Evolutionary conservation across 2,113 vertebrate species (phyloP).

Genomic region (Aspiorhynchus laticeps): DNA sequence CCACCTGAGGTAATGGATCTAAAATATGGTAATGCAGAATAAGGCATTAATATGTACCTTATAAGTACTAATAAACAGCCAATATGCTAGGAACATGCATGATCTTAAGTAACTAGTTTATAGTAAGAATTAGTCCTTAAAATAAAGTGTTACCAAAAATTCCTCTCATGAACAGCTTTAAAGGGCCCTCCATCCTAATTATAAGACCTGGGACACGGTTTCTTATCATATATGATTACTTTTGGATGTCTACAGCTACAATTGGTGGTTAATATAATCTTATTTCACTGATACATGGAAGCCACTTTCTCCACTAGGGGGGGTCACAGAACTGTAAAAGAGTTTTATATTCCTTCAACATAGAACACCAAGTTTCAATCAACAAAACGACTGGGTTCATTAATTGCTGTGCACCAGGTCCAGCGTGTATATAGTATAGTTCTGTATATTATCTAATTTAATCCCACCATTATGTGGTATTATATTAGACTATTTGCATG

Average conservation of each 20-base stretch:
- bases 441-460: neutral
- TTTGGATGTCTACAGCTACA: neutral
- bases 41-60: too few species aligned
- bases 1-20: too few species aligned
- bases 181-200: neutral
- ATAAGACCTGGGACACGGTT: neutral
- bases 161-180: neutral
- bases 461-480: neutral
- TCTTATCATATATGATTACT: neutral
- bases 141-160: neutral
- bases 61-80: too few species aligned
- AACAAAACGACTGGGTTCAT: neutral
- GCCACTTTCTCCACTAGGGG: conserved; percentile 20
- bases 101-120: too few species aligned
- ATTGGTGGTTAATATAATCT: neutral
- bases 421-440: neutral
- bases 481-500: neutral
- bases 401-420: neutral
- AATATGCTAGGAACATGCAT: too few species aligned
- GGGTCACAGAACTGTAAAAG: neutral
- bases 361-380: neutral
- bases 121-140: too few species aligned
- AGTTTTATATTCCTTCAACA: neutral
- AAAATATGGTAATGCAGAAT: too few species aligned
- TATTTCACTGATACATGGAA: neutral